Evolutionary conservation across 1,140 invertebrate species (phyloP).

Genomic region (Anastatus disparis): DNA sequence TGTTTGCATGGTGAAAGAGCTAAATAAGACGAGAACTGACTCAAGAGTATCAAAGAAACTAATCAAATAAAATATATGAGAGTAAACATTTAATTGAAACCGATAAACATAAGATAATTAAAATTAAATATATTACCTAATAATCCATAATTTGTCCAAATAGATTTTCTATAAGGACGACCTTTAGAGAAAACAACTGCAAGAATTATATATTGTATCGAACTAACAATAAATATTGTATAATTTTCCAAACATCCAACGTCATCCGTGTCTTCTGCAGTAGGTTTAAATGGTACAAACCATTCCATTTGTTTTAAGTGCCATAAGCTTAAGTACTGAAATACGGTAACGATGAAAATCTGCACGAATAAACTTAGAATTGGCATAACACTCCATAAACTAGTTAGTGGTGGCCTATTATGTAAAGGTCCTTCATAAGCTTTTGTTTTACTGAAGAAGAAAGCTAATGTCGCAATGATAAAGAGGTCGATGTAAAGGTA

Average conservation of each 20-base stretch:
- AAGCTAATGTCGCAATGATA: conserved; percentile 82
- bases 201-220: conserved; percentile 90
- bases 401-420: conserved; percentile 72
- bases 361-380: conserved; percentile 72
- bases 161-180: conserved; percentile 76
- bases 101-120: neutral
- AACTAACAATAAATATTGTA: conserved; percentile 84
- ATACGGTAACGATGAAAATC: conserved; percentile 60
- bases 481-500: conserved; percentile 89
- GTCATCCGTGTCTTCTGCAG: conserved; percentile 68
- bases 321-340: conserved; percentile 63
- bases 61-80: conserved; percentile 3
- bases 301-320: conserved; percentile 65
- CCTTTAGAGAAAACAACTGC: conserved; percentile 91
- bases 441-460: conserved; percentile 79
- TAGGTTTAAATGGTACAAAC: conserved; percentile 69
- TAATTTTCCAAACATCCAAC: conserved; percentile 80
- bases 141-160: conserved; percentile 73
- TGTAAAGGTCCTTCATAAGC: conserved; percentile 71
- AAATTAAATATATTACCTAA: conserved; percentile 47
- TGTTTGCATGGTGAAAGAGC: conserved; percentile 63
- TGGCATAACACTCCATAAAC: conserved; percentile 68
- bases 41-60: conserved; percentile 64
- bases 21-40: conserved; percentile 66
- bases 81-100: neutral